phyloP scores from a whole-genome alignment of 1,140 invertebrate species.

The Temnothorax nylanderi region DNA sequence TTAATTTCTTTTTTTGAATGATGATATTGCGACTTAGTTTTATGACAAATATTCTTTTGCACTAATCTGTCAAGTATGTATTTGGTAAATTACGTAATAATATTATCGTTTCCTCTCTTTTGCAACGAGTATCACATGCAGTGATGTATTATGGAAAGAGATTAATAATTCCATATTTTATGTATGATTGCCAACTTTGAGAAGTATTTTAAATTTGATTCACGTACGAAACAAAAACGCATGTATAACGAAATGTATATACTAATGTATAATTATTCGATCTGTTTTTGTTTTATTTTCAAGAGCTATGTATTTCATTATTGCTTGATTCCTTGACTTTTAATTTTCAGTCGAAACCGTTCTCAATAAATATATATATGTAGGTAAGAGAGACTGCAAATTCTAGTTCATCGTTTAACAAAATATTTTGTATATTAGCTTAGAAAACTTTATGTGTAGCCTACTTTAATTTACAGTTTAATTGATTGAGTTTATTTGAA shows the following conservation, averaged over 20 bases:
- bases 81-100: conserved; percentile 1
- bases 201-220: conserved; percentile 27
- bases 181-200: neutral
- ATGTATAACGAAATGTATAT: conserved; percentile 26
- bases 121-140: neutral
- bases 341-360: neutral
- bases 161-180: conserved; percentile 26
- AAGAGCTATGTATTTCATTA: conserved; percentile 8
- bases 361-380: conserved; percentile 3
- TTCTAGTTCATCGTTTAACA: conserved; percentile 19
- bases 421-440: conserved; percentile 15
- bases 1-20: neutral
- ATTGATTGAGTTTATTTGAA: conserved; percentile 16
- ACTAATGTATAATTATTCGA: conserved; percentile 8
- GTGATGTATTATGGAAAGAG: neutral
- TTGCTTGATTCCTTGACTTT: neutral
- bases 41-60: conserved; percentile 50
- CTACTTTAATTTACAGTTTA: conserved; percentile 10
- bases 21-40: conserved; percentile 33
- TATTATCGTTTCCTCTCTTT: neutral
- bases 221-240: neutral
- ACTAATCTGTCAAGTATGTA: conserved; percentile 19
- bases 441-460: conserved; percentile 1
- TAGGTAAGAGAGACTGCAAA: neutral
- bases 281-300: neutral